Conservation (phyloP, 2,797 vertebrate species). For the Enteromius mattozi region DNA sequence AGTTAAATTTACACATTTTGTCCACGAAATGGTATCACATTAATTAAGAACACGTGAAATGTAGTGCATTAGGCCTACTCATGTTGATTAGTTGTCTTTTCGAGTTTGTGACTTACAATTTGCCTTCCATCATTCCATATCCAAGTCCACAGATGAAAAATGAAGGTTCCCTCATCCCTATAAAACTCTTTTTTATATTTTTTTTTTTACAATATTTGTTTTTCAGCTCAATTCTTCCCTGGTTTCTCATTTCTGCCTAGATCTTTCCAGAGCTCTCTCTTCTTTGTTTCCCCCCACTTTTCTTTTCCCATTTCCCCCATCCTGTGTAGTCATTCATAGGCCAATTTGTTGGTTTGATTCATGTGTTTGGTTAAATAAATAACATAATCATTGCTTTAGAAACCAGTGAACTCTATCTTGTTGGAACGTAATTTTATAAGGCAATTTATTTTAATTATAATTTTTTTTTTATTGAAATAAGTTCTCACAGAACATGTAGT, state of each 20-base stretch:
- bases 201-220: no score
- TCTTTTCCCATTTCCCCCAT: not conserved
- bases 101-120: not conserved
- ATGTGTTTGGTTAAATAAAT: slow-evolving; percentile 13
- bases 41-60: not conserved
- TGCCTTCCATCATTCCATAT: not conserved
- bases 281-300: not conserved
- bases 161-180: not conserved
- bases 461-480: not conserved
- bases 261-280: slow-evolving; percentile 3
- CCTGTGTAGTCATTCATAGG: slow-evolving; percentile 9
- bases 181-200: not conserved
- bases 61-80: not conserved
- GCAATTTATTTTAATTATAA: not conserved
- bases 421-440: not conserved
- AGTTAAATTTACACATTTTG: not conserved
- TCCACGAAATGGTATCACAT: not conserved
- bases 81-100: not conserved
- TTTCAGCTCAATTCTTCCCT: not conserved
- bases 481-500: not conserved
- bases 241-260: not conserved
- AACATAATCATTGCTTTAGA: not conserved
- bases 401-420: not conserved
- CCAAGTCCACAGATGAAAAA: not conserved
- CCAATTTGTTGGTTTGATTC: not conserved